Evolutionary conservation across 2,797 vertebrate species (phyloP).

Genomic region (Acropternis orthonyx): DNA sequence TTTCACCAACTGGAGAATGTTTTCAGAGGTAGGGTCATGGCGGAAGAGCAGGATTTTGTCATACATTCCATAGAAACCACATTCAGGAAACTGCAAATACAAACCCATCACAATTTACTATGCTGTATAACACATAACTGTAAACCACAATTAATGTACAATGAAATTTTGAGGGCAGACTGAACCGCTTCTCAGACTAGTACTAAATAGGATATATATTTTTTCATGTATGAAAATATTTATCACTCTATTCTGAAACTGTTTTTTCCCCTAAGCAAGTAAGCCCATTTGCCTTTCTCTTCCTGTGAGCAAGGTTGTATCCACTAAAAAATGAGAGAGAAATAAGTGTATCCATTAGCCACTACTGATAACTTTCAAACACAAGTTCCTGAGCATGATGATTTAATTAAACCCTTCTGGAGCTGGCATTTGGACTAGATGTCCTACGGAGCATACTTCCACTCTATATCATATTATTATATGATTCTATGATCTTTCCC

Average conservation of each 20-base stretch:
- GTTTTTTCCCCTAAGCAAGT: neutral
- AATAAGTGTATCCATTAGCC: neutral
- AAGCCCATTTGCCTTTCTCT: neutral
- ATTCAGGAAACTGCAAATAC: slow-evolving; percentile 89
- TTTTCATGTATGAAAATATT: neutral
- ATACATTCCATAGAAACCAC: slow-evolving; percentile 96
- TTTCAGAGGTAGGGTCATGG: slow-evolving; percentile 89
- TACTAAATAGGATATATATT: neutral
- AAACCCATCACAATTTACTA: slow-evolving; percentile 48
- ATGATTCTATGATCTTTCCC: neutral
- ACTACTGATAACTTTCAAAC: neutral
- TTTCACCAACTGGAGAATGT: slow-evolving; percentile 92
- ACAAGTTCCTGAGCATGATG: neutral
- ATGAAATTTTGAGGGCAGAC: neutral
- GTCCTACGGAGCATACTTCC: neutral
- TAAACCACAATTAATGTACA: neutral
- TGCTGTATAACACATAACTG: neutral
- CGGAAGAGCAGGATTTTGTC: slow-evolving; percentile 98
- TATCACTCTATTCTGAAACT: neutral
- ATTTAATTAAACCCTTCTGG: neutral
- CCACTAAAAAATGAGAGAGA: neutral
- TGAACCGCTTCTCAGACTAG: neutral
- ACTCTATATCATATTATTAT: neutral
- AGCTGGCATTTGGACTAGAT: neutral
- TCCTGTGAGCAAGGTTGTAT: neutral